A percentile compares a stretch with the other conserved stretches of the same genome.
Evolutionary conservation across 2,888 invertebrate species (phyloP).

Genomic region (Oscheius sp.): DNA sequence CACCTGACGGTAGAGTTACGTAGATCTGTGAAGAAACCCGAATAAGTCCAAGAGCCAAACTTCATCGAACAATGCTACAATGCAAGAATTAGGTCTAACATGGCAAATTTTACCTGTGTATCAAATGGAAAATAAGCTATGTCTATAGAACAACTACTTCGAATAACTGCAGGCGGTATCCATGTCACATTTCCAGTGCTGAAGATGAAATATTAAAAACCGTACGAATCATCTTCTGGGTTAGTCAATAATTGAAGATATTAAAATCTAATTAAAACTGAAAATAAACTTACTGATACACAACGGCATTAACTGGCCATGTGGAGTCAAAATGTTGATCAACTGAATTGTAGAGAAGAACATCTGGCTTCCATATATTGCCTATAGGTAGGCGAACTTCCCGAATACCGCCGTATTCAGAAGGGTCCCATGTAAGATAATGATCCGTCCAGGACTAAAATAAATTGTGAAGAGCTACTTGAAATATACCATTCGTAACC

Average conservation of each 20-base stretch:
- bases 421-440: slow-evolving; percentile 95
- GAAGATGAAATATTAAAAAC: no score
- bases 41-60: slow-evolving; percentile 96
- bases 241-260: not conserved
- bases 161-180: slow-evolving; percentile 64
- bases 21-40: slow-evolving; percentile 65
- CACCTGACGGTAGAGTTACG: slow-evolving; percentile 72
- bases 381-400: slow-evolving; percentile 89
- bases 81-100: not conserved
- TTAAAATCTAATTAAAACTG: not conserved
- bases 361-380: slow-evolving; percentile 97
- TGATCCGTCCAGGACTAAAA: slow-evolving; percentile 95
- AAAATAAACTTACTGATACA: slow-evolving; percentile 60
- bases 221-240: not conserved
- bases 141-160: slow-evolving; percentile 58
- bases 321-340: slow-evolving; percentile 74
- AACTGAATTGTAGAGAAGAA: slow-evolving; percentile 94
- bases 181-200: slow-evolving; percentile 60
- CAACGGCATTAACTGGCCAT: slow-evolving; percentile 73
- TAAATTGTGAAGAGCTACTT: not conserved
- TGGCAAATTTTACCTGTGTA: slow-evolving; percentile 42
- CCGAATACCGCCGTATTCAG: slow-evolving; percentile 75
- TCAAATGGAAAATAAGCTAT: slow-evolving; percentile 65
- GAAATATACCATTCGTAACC: slow-evolving; percentile 88
- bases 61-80: slow-evolving; percentile 74